Base-by-base conservation (phyloP, 2,888 invertebrate species). In the Dryobota labecula region DNA sequence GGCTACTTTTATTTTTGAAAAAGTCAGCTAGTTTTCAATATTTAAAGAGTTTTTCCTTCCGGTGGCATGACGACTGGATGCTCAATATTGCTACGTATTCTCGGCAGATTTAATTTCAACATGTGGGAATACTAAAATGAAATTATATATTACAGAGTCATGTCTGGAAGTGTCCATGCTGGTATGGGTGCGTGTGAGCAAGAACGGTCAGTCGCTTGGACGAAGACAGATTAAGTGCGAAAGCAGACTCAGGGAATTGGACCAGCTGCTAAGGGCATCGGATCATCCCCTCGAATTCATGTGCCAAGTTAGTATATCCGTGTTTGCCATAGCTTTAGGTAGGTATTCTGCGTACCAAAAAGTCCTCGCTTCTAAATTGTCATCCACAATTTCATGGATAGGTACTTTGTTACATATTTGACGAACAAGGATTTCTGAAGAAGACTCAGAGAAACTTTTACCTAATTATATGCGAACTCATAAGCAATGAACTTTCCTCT, bases 221-320 rank as follows among this genome's bases (percentile, higher is more conserved):
- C 97, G 97, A 56, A 95, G 98, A n/a, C 98, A 98, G 86, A 97
- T 98, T 84, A 98, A 98, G 92, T 98, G 98, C 92, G 98, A 98
- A 93, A 98, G 98, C 88, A 96, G 98, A 69, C 95, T 98, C 66
- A 96, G 98, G 45, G 98, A 98, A 89, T 94, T 98, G 68, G 98
- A 98, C 90, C 98, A 98, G 87, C 96, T 98, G 85, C 94, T 98
- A 68, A 95, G 98, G 49, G 97, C 97, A 8, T 97, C 97, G 70
- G 98, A 98, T 85, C 98, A 98, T 88, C 98, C 98, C 0, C 94
- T 98, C 65, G 98, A 98, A 91, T 98, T 98, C 87, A 98, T 98
- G 98, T 98, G 98, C 87, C 98, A 98, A 97, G 98, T 98, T 94
- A 79, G 70, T 76, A 63, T 36, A 63, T 36, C 5, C 0, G 6